Evolutionary conservation across 2,797 vertebrate species (phyloP).

Genomic region (Sorex maritimensis): DNA sequence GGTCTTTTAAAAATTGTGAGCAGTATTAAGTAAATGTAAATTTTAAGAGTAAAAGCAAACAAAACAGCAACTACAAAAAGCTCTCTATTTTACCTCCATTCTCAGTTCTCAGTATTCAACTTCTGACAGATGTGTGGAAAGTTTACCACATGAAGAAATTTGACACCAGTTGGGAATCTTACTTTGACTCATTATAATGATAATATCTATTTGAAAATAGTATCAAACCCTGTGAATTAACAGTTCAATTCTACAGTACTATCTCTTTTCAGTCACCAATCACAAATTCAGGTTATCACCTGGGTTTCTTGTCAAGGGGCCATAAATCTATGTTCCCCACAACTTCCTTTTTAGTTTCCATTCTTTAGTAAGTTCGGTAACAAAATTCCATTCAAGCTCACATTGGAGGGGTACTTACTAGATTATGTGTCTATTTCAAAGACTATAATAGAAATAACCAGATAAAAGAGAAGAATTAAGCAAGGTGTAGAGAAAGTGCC

Average conservation of each 20-base stretch:
- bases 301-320: not conserved
- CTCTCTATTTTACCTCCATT: not conserved
- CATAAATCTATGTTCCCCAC: not conserved
- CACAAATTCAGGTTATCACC: not conserved
- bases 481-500: not conserved
- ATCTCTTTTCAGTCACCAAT: not conserved
- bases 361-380: not conserved
- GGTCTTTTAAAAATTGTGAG: not conserved
- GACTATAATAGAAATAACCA: not conserved
- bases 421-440: not conserved
- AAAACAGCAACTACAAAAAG: too few species aligned
- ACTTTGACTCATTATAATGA: not conserved
- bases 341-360: not conserved
- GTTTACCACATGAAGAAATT: slow-evolving; percentile 2
- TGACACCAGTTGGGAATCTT: not conserved
- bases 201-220: not conserved
- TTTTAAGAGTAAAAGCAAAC: not conserved
- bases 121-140: not conserved
- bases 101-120: not conserved
- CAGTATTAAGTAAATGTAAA: not conserved
- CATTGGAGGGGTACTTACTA: not conserved
- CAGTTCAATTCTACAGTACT: not conserved
- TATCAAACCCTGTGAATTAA: not conserved
- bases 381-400: not conserved
- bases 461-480: not conserved